Conservation (phyloP, 2,888 invertebrate genomes). For the Ormyrus thymus region DNA sequence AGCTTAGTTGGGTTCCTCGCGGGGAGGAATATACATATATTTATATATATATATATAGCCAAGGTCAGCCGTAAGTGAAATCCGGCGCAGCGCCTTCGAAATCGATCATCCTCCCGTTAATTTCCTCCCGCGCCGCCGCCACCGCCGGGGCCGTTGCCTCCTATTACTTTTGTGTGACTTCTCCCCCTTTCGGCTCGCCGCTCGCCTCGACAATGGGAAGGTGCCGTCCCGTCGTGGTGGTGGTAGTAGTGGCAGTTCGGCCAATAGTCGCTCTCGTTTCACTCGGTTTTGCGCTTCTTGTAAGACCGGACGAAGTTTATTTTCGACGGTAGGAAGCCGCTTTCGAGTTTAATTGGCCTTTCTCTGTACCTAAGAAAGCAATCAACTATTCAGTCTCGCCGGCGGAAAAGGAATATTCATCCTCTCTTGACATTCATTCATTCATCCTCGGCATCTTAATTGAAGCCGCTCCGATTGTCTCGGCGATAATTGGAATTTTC, state of each 20-base stretch:
- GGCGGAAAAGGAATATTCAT: neutral
- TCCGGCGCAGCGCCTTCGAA: neutral
- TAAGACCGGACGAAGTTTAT: conserved; percentile 66
- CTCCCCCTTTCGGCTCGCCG: neutral
- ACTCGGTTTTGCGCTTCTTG: conserved; percentile 67
- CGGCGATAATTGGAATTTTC: conserved; percentile 13
- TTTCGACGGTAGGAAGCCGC: conserved; percentile 72
- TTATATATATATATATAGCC: neutral
- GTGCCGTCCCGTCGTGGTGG: neutral
- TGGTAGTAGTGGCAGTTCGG: neutral
- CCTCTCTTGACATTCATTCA: conserved; percentile 18
- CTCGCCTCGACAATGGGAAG: neutral
- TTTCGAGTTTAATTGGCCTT: conserved; percentile 70
- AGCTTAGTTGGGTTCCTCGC: conserved; percentile 28
- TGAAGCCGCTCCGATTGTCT: conserved; percentile 13
- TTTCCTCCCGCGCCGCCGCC: neutral
- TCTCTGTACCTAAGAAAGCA: conserved; percentile 68
- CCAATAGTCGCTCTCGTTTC: conserved; percentile 25
- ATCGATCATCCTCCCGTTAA: conserved; percentile 29
- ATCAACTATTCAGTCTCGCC: conserved; percentile 37
- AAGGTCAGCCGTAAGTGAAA: conserved; percentile 17
- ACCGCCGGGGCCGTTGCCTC: neutral
- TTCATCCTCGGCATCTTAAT: conserved; percentile 11
- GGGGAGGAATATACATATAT: neutral
- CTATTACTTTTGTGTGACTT: conserved; percentile 6